phyloP scores from a whole-genome alignment of 2,113 vertebrate genomes.

The Ageneiosus marmoratus region DNA sequence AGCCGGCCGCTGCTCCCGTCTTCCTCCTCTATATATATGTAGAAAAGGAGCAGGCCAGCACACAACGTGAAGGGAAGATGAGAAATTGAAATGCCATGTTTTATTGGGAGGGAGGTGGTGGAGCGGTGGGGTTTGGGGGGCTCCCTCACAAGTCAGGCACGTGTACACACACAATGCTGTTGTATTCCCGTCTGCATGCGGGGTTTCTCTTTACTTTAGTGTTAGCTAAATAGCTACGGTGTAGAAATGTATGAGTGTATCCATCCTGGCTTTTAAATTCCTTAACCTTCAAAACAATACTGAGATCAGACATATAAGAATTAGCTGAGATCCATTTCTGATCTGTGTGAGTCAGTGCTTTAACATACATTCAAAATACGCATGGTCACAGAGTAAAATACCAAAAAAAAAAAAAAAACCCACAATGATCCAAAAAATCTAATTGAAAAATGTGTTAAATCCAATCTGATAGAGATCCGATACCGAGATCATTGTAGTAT shows the following conservation, averaged over 20 bases:
- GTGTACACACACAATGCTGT: constrained; percentile 5
- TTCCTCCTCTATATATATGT: constrained; percentile 76
- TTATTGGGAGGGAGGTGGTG: constrained; percentile 61
- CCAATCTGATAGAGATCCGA: not conserved
- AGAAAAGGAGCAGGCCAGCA: constrained; percentile 69
- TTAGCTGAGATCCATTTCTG: not conserved
- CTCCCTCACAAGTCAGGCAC: constrained; percentile 61
- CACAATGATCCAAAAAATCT: too few species aligned
- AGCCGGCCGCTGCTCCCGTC: constrained; percentile 64
- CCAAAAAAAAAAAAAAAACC: not conserved
- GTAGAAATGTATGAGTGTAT: not conserved
- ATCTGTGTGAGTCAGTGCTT: too few species aligned
- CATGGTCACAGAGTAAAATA: not conserved
- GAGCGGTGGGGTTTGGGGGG: constrained; percentile 24
- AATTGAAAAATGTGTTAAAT: not conserved
- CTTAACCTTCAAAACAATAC: not conserved
- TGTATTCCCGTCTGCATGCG: not conserved
- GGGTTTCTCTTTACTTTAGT: not conserved
- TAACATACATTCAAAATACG: too few species aligned
- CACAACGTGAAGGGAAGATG: constrained; percentile 64
- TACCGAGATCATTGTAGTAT: not conserved
- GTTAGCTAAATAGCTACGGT: not conserved
- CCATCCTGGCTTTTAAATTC: not conserved
- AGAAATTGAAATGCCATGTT: constrained; percentile 77
- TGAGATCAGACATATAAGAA: not conserved